Base-by-base conservation (phyloP, 2,113 vertebrate genomes). In the Choloepus hoffmanni region DNA sequence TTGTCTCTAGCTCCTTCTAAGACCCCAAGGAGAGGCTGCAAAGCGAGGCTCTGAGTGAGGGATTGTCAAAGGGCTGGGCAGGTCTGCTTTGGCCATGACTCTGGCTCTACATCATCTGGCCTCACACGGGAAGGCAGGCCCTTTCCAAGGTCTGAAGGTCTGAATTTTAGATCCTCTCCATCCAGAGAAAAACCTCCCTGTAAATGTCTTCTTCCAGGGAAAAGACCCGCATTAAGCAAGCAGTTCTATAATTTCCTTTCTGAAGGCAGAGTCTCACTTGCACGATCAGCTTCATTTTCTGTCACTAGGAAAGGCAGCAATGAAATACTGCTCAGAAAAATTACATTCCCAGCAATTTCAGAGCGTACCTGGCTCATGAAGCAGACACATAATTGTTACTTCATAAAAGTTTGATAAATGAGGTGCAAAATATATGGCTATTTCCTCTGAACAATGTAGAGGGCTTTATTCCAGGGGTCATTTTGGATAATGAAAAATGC, bases 261-360 rank as follows among this genome's bases (percentile, higher is more conserved):
- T 96, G 26, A 85, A 89, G 89, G 5, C 96, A 94, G 65, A 94
- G 65, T 40, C 92, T 96, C 0, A 0, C 70, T 91, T 96, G 78
- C 63, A 92, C 15, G 6, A 67, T 95, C 62, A 82, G 55, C 74
- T 95, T 96, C 53, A 1, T 86, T 93, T 97, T 94, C 85, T 91
- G 90, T 97, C 96, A 93, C 96, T 97, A 21, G 78, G 73, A 94
- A 68, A 98, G 89, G 70, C 9, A 88, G 82, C 93, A 30, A 58
- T 95, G 96, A 97, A 98, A 97, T 96, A 98, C 68, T 96, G 45
- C 53, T 94, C 93, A 36, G 85, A 97, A 96, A 97, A 98, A 92
- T 81, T 95, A 95, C 65, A 96, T 50, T 95, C 87, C 96, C n/a
- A 36, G 85, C 85, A 83, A 95, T 95, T 94, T 96, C 82, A 95